These are phyloP conservation scores for Typhlomys cinereus DNA, from an alignment of 2,113 vertebrate genomes.

Conservation along the genomic window DNA sequence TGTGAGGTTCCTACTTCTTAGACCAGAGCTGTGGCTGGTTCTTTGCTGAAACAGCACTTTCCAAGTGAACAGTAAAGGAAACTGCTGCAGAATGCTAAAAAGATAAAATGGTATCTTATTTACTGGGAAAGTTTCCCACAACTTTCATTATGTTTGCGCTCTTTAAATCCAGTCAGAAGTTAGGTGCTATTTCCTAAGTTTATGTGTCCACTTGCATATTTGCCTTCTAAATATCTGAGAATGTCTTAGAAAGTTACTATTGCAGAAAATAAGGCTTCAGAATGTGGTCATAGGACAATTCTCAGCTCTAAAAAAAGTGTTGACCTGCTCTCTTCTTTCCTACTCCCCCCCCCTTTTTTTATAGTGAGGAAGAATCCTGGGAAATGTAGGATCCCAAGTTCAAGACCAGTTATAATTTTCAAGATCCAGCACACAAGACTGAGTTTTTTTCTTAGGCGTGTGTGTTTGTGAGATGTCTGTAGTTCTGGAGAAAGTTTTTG, in stretches of 20 bases:
- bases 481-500: neutral
- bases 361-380: neutral
- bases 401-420: neutral
- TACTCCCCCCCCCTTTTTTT: neutral
- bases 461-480: neutral
- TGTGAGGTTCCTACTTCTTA: neutral
- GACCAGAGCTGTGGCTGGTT: neutral
- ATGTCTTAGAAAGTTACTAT: neutral
- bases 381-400: neutral
- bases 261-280: neutral
- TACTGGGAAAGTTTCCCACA: neutral
- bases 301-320: neutral
- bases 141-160: neutral
- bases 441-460: neutral
- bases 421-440: neutral
- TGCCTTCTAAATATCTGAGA: neutral
- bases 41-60: neutral
- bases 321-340: neutral
- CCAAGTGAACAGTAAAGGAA: neutral
- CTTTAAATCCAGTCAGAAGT: neutral
- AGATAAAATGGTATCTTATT: conserved; percentile 2
- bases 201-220: neutral
- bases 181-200: neutral
- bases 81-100: neutral
- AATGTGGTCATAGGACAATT: neutral